Evolutionary conservation across 2,113 vertebrate species (phyloP).

Genomic region (Nibea coibor): DNA sequence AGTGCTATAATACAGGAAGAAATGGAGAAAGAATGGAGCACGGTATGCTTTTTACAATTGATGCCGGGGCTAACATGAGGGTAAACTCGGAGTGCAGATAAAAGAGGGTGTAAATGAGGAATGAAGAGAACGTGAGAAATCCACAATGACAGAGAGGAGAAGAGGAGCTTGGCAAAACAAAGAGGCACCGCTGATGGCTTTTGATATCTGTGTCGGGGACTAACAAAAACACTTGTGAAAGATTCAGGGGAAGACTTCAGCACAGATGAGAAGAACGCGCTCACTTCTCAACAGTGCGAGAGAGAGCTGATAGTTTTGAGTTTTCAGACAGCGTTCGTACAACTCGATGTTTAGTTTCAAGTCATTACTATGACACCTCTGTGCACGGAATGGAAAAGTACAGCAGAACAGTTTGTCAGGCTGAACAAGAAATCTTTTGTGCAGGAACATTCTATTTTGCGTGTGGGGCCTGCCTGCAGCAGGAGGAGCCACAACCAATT

Average conservation of each 20-base stretch:
- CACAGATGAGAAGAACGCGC: slow-evolving; percentile 12
- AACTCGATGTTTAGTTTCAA: slow-evolving; percentile 1
- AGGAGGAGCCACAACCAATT: too few species aligned
- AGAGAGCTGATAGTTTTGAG: neutral
- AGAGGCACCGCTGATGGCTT: slow-evolving; percentile 44
- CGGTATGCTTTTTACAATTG: slow-evolving; percentile 49
- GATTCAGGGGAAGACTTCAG: slow-evolving; percentile 37
- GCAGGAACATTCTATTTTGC: neutral
- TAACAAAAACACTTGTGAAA: slow-evolving; percentile 42
- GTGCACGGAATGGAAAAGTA: neutral
- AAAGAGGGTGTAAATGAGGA: slow-evolving; percentile 12
- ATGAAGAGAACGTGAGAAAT: slow-evolving; percentile 32
- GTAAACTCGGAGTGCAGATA: slow-evolving; percentile 32
- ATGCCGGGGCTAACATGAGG: slow-evolving; percentile 50
- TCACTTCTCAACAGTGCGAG: slow-evolving; percentile 3
- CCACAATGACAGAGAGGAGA: slow-evolving; percentile 33
- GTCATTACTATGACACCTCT: neutral
- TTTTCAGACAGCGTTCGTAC: neutral
- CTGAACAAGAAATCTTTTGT: neutral
- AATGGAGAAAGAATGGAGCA: slow-evolving; percentile 13
- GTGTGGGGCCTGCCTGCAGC: too few species aligned
- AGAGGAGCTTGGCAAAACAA: slow-evolving; percentile 43
- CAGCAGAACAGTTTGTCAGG: neutral
- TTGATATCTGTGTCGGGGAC: slow-evolving; percentile 38
- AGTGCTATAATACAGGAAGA: neutral